Conservation (phyloP, 2,888 invertebrate species). For the Xylocampa areola region DNA sequence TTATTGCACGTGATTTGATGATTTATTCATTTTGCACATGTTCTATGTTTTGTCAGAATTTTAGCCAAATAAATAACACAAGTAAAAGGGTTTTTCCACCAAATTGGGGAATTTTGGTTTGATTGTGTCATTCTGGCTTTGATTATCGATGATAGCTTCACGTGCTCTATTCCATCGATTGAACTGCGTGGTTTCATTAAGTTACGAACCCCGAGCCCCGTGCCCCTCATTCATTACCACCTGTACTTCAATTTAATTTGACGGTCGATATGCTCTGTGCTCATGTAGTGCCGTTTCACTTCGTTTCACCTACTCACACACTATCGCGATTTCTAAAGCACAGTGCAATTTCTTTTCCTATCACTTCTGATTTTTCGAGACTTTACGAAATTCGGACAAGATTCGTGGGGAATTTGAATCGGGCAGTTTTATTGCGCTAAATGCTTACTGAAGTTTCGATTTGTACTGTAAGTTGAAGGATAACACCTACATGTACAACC, state of each 20-base stretch:
- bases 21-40: slow-evolving; percentile 29
- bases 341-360: slow-evolving; percentile 74
- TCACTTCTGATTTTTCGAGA: slow-evolving; percentile 57
- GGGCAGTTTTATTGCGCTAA: slow-evolving; percentile 10
- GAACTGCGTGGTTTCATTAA: slow-evolving; percentile 24
- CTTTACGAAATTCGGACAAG: slow-evolving; percentile 42
- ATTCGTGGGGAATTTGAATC: slow-evolving; percentile 33
- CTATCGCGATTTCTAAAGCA: slow-evolving; percentile 78
- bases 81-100: too few species aligned
- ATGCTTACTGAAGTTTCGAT: slow-evolving; percentile 21
- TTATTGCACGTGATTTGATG: slow-evolving; percentile 50
- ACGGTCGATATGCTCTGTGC: slow-evolving; percentile 84
- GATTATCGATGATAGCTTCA: too few species aligned
- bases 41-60: background rate
- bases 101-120: too few species aligned
- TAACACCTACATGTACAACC: too few species aligned
- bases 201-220: slow-evolving; percentile 24
- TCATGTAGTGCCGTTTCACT: slow-evolving; percentile 83
- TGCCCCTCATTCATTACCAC: slow-evolving; percentile 65
- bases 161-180: slow-evolving; percentile 19
- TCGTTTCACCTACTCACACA: slow-evolving; percentile 76
- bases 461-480: slow-evolving; percentile 11
- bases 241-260: slow-evolving; percentile 83
- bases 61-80: too few species aligned
- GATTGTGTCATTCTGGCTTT: too few species aligned